Evolutionary conservation across 1,140 invertebrate species (phyloP), one percentile per base, ranked within the genome.

Genomic region (Cherax quadricarinatus): DNA sequence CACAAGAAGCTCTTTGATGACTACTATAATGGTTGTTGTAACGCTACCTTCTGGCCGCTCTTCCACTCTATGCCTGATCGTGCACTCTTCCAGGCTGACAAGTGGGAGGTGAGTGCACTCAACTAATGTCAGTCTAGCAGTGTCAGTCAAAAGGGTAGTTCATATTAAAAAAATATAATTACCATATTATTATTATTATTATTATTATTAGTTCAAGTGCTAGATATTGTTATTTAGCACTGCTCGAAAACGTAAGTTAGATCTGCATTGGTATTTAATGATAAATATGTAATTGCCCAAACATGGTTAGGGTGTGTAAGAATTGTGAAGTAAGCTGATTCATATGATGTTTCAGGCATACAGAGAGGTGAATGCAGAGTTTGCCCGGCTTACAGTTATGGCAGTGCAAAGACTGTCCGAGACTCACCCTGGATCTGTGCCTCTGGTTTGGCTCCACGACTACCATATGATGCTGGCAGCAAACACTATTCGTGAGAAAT

Each of bases 1-100:
- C 96, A 98, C 57, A 96, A 97, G 4, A 96, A 96, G 82, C 95
- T 97, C 88, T 98, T 98, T 94, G 97, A 98, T 94, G 97, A 96
- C 49, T 98, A 98, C 94, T 98, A 98, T 95, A 98, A 98, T 95
- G 98, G 98, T 1, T 98, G 97, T 94, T 98, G 98, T 94, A 98
- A 98, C 94, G 98, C 97, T 6, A 98, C 97, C 0, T 98, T 98
- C 94, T 98, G 98, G 98, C 98, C 98, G 0, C 95, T 98, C 4
- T 98, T 98, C 94, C 98, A 98, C 94, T 98, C 97, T 1, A 98
- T 98, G 98, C 97, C 98, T 0, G 98, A 97, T 92, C 94, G 96
- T 90, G 97, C 97, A 10, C 96, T 96, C 48, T 98, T 98, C 94
- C 97, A 96, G 81, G 96, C 96, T 0, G 97, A 98, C 83, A 96